These are phyloP conservation scores for Crocidura indochinensis DNA, from an alignment of 2,797 vertebrate genomes.

Conservation along the genomic window DNA sequence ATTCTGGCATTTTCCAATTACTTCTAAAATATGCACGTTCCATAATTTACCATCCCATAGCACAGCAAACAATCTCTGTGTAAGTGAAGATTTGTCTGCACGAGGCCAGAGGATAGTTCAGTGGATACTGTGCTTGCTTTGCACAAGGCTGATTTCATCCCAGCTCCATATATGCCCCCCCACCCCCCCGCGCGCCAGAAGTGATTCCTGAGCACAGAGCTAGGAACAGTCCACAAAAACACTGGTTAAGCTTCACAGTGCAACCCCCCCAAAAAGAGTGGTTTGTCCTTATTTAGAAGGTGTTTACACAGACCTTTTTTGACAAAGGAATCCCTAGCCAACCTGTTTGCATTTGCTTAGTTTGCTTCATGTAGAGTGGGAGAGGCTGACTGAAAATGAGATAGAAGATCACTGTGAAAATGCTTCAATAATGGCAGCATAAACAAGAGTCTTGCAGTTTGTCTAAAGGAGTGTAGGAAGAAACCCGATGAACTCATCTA, in stretches of 20 bases:
- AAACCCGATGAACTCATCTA: conserved; percentile 59
- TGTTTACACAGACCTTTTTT: neutral
- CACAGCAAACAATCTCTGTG: conserved; percentile 59
- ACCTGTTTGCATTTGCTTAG: neutral
- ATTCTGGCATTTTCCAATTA: conserved; percentile 26
- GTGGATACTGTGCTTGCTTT: too few species aligned
- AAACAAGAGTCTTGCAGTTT: conserved; percentile 42
- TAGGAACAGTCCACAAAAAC: too few species aligned
- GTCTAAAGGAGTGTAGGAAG: conserved; percentile 67
- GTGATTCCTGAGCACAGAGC: too few species aligned
- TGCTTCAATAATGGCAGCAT: conserved; percentile 19
- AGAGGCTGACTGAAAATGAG: conserved; percentile 42
- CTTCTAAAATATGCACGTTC: conserved; percentile 49
- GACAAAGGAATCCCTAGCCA: neutral
- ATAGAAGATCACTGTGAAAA: conserved; percentile 35
- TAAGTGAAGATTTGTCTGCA: neutral
- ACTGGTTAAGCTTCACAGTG: too few species aligned
- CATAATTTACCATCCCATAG: conserved; percentile 16
- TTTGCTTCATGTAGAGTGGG: conserved; percentile 3
- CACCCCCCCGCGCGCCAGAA: too few species aligned
- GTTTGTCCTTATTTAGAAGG: conserved; percentile 17
- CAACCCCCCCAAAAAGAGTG: neutral
- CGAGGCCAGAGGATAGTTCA: too few species aligned
- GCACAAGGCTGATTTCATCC: too few species aligned
- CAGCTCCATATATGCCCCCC: too few species aligned